phyloP scores from a whole-genome alignment of 2,888 invertebrate species.

The Lasioglossum lativentre region DNA sequence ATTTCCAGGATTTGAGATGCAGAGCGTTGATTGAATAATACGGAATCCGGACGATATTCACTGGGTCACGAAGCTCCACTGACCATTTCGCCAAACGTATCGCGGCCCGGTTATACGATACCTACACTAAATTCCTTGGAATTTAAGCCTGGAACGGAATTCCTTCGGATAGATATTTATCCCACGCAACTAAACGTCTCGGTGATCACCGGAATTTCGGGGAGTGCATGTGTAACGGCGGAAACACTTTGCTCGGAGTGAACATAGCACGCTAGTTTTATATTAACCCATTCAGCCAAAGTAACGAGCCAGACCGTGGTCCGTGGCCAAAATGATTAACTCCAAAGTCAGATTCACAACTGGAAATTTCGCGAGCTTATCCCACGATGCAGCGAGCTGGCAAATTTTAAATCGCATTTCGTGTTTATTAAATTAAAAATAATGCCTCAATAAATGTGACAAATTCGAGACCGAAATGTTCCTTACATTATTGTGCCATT shows the following conservation, averaged over 20 bases:
- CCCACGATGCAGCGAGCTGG: neutral
- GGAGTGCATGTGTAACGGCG: neutral
- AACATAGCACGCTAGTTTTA: neutral
- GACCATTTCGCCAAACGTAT: neutral
- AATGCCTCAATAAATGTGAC: neutral
- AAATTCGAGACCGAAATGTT: neutral
- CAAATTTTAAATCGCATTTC: neutral
- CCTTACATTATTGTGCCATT: too few species aligned
- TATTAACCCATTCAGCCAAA: neutral
- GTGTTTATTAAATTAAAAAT: neutral
- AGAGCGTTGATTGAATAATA: slow-evolving; percentile 27
- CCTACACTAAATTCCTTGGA: slow-evolving; percentile 32
- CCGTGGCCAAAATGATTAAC: neutral
- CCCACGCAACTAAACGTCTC: neutral
- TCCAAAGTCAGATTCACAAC: neutral
- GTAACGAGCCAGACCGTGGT: neutral
- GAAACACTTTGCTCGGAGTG: neutral
- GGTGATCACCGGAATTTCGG: slow-evolving; percentile 7
- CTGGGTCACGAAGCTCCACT: slow-evolving; percentile 17
- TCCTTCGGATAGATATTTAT: neutral
- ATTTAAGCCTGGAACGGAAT: slow-evolving; percentile 25
- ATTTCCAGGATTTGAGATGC: slow-evolving; percentile 28
- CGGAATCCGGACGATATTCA: slow-evolving; percentile 26
- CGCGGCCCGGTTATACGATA: slow-evolving; percentile 27
- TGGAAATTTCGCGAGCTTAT: neutral